Evolutionary conservation across 2,888 invertebrate species (phyloP).

Genomic region (Andrena flavipes): DNA sequence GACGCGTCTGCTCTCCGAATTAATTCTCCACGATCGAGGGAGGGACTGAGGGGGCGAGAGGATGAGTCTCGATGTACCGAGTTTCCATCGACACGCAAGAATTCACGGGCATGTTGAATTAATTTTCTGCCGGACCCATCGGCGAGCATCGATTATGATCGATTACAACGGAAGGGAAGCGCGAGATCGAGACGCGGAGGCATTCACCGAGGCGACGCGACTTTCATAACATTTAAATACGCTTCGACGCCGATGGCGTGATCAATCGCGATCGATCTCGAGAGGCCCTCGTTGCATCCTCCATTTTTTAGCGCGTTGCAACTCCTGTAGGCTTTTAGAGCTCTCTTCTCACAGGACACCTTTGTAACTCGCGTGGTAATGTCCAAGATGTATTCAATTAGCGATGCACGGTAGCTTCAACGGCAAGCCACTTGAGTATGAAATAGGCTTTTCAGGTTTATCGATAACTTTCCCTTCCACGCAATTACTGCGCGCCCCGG

Average conservation of each 20-base stretch:
- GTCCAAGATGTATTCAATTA: not conserved
- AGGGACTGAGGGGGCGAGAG: not conserved
- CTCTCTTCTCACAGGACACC: not conserved
- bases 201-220: not conserved
- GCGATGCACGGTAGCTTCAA: not conserved
- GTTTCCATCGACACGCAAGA: conserved; percentile 63
- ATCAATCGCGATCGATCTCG: conserved; percentile 19
- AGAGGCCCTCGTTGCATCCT: not conserved
- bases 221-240: conserved; percentile 28
- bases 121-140: conserved; percentile 69
- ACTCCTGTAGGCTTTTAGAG: not conserved
- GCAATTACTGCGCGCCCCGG: conserved; percentile 21
- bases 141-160: conserved; percentile 61
- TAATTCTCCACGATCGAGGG: conserved; percentile 32
- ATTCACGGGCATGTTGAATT: conserved; percentile 71
- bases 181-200: not conserved
- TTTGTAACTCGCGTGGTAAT: not conserved
- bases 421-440: not conserved
- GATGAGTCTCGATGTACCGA: conserved; percentile 20
- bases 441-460: not conserved
- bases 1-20: conserved; percentile 42
- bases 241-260: not conserved
- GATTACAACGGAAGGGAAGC: conserved; percentile 29
- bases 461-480: not conserved
- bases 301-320: not conserved